Base-by-base conservation (phyloP, 1,140 invertebrate species). In the Nephotettix cincticeps region DNA sequence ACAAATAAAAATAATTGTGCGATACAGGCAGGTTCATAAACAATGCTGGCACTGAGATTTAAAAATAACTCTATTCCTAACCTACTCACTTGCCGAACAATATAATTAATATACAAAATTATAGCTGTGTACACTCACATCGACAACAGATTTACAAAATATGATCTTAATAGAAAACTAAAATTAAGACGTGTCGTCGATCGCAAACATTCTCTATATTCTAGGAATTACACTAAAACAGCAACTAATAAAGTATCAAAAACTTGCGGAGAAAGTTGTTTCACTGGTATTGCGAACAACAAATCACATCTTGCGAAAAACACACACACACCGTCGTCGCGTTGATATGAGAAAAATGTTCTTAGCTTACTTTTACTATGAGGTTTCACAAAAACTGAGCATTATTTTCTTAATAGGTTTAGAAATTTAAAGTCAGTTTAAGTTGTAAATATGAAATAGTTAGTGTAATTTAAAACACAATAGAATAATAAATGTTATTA, bases 21-120 rank as follows among this genome's bases (percentile, higher is more conserved):
- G 56, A 61, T 61, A 27, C 13, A 61, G 56, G 56, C 56, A 28
- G 25, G 25, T 27, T 21, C 4, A 61, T 27, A 61, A 61, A 61
- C 23, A 61, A 61, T 28, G 56, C 56, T 61, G 56, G 56, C 56
- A 61, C 56, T 25, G 56, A 61, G 1, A 61, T 61, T 23, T 14
- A 61, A 61, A 61, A 61, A 61, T 61, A 61, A 61, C 56, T 61
- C 56, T 61, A 61, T 61, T 61, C 56, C 56, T 61, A 61, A 61
- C 56, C 56, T 61, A 61, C 47, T 4, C 3, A 51, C 14, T 61
- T 27, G 56, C 56, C 23, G 56, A 23, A 61, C 23, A 25, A 61
- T 28, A n/a, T n/a, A n/a, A n/a, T n/a, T n/a, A 61, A 27, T 61
- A 61, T 61, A 61, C 56, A 61, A 61, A 61, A 61, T 61, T 61